Evolutionary conservation across 2,113 vertebrate species (phyloP), one percentile per base, ranked within the genome.

Genomic region (Archocentrus centrarchus): DNA sequence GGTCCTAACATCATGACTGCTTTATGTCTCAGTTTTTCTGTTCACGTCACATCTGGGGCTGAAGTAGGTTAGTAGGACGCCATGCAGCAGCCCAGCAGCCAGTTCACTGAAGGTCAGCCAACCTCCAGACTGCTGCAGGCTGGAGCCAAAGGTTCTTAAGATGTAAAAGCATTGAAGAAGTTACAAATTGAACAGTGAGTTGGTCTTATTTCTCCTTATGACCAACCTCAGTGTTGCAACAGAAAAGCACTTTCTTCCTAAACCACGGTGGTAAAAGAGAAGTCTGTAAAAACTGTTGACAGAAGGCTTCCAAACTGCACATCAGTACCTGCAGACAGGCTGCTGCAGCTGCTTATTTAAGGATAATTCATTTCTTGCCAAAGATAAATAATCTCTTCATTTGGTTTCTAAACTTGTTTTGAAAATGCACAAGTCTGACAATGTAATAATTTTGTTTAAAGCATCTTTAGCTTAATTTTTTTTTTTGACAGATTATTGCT

Each of bases 61-160:
- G 81, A 90, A 89, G 81, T 89, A 75, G 90, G 92, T 90, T 32
- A 91, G 62, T 86, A 27, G 91, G 91, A 85, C 82, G 15, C 15
- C 57, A 0, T 24, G 63, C 30, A 60, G 68, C 6, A 4, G 2
- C 58, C 57, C 55, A 64, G 81, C 2, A 24, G 9, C 22, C 15
- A 10, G 41, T 57, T 77, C 75, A 68, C 2, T 0, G 64, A 80
- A 18, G 47, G 22, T 13, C 22, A 3, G 60, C 79, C 41, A 64
- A 11, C 50, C 59, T 22, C 55, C 60, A 76, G 13, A 58, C 75
- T 50, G 75, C 80, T 41, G 68, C 6, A 0, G 7, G 37, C 75
- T 4, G 0, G 14, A 59, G 82, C 27, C 37, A 18, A 0, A 59
- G n/a, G 37, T 15, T 14, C 18, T 0, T 0, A 9, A 58, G 6